A percentile compares a stretch with the other conserved stretches of the same genome.
Evolutionary conservation across 2,888 invertebrate genomes (phyloP).

Genomic region (Xiphydria camelus): DNA sequence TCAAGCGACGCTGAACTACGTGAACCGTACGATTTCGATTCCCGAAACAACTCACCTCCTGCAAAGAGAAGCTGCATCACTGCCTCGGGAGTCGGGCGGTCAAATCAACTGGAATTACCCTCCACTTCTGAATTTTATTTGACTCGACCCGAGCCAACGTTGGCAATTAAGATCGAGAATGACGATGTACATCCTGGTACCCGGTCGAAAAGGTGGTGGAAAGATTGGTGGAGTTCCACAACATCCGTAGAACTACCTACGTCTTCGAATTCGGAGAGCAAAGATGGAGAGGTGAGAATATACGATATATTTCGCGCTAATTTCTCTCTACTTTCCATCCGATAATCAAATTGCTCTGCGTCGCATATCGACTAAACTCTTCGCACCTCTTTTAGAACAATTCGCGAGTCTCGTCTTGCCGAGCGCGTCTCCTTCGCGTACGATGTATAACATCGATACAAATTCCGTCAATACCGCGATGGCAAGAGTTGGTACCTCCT

Average conservation of each 20-base stretch:
- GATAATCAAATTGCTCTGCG: too few relatives aligned
- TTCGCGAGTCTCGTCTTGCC: too few relatives aligned
- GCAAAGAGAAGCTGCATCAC: conserved; percentile 14
- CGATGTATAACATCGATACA: not conserved
- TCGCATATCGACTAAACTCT: too few relatives aligned
- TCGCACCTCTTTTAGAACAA: too few relatives aligned
- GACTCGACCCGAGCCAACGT: not conserved
- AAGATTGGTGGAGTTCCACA: conserved; percentile 15
- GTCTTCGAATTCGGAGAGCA: conserved; percentile 25
- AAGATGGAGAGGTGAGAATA: conserved; percentile 24
- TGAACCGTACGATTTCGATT: not conserved
- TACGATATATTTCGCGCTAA: too few relatives aligned
- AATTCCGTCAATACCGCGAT: not conserved
- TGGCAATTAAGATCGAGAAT: not conserved
- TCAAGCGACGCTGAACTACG: not conserved
- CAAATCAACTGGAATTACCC: conserved; percentile 1
- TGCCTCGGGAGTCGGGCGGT: conserved; percentile 2
- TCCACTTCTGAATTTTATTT: not conserved
- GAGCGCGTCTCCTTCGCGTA: too few relatives aligned
- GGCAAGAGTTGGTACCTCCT: conserved; percentile 1
- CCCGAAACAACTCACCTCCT: conserved; percentile 11
- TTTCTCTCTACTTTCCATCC: too few relatives aligned
- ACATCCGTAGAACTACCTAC: conserved; percentile 26
- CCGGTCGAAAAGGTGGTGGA: conserved; percentile 15
- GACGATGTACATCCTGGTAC: conserved; percentile 7